Conservation (phyloP, 2,797 vertebrate species). For the Acipenser oxyrinchus region DNA sequence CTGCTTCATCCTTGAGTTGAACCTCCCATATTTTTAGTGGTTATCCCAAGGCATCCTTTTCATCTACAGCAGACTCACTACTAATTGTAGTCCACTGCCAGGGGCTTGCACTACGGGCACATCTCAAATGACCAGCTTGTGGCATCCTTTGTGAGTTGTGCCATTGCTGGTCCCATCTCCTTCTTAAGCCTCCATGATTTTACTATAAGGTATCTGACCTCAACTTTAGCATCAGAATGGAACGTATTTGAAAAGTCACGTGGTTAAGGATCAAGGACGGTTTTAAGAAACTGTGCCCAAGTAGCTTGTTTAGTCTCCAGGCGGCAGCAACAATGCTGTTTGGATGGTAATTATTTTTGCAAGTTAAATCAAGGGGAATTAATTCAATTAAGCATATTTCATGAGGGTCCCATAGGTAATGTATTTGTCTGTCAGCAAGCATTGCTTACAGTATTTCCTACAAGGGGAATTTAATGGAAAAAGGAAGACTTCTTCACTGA, state of each 20-base stretch:
- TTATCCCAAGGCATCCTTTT: too few species aligned
- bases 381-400: constrained; percentile 67
- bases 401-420: constrained; percentile 54
- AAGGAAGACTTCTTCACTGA: background rate
- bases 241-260: constrained; percentile 9
- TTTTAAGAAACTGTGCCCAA: constrained; percentile 1
- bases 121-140: constrained; percentile 4
- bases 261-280: constrained; percentile 5
- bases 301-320: constrained; percentile 3
- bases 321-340: constrained; percentile 9
- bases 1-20: too few species aligned
- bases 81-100: too few species aligned
- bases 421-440: constrained; percentile 64
- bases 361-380: constrained; percentile 63
- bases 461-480: background rate
- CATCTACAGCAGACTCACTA: too few species aligned
- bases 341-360: constrained; percentile 53
- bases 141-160: constrained; percentile 8
- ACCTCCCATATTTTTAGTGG: too few species aligned
- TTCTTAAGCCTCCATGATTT: constrained; percentile 19
- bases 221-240: constrained; percentile 8
- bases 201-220: constrained; percentile 21
- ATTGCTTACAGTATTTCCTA: constrained; percentile 33
- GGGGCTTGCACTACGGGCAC: too few species aligned
- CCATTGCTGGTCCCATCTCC: constrained; percentile 7